Conservation (phyloP, 2,797 vertebrate genomes). For the Peromyscus eremicus region DNA sequence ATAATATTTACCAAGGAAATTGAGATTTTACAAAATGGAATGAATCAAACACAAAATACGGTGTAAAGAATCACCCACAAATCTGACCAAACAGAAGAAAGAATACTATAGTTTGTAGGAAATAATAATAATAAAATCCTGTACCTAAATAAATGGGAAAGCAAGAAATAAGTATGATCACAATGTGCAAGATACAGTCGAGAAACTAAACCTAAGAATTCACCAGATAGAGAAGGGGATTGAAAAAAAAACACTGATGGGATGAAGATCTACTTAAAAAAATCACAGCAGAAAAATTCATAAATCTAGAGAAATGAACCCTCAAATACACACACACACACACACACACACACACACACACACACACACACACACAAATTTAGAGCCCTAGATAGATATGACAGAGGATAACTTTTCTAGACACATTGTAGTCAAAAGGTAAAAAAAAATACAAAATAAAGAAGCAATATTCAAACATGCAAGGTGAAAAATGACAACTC, state of each 20-base stretch:
- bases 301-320: neutral
- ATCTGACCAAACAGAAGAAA: neutral
- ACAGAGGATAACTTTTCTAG: too few species aligned
- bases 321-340: too few species aligned
- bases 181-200: neutral
- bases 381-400: too few species aligned
- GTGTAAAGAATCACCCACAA: neutral
- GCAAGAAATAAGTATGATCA: neutral
- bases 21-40: neutral
- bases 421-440: too few species aligned
- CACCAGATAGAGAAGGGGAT: too few species aligned
- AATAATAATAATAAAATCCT: neutral
- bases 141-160: neutral
- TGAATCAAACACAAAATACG: neutral
- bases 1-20: neutral
- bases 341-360: too few species aligned
- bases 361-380: too few species aligned
- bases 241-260: neutral
- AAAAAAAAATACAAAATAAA: too few species aligned
- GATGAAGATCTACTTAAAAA: too few species aligned
- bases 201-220: neutral
- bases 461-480: too few species aligned
- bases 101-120: neutral
- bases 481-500: too few species aligned
- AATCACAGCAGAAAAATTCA: neutral